These are phyloP conservation scores for Gadopsis marmoratus DNA, from an alignment of 2,797 vertebrate genomes.

Conservation along the genomic window DNA sequence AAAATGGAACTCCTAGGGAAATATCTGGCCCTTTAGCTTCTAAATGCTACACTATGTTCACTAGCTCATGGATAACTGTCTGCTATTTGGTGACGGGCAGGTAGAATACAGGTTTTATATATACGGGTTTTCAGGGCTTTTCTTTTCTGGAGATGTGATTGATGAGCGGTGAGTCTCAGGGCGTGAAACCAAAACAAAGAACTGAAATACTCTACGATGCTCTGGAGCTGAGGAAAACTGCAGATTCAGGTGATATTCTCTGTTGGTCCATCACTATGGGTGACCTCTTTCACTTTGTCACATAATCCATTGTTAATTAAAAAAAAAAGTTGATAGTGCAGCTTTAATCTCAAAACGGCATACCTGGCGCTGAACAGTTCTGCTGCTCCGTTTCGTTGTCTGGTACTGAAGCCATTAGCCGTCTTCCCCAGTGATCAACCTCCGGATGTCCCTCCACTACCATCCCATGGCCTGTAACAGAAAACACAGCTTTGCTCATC, in stretches of 20 bases:
- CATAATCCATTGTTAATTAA: neutral
- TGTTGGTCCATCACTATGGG: neutral
- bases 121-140: too few species aligned
- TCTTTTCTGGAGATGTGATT: neutral
- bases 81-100: neutral
- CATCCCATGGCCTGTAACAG: constrained; percentile 84
- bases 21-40: neutral
- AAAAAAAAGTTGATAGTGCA: neutral
- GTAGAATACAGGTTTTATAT: rapidly evolving
- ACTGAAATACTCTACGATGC: rapidly evolving
- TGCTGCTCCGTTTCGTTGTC: constrained; percentile 77
- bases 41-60: neutral
- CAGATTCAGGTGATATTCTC: neutral
- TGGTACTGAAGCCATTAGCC: constrained; percentile 77
- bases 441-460: constrained; percentile 66
- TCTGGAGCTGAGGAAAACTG: neutral
- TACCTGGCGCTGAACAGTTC: constrained; percentile 87
- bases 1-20: neutral
- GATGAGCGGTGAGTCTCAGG: neutral
- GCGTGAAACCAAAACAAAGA: neutral
- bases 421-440: constrained; percentile 80
- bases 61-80: neutral
- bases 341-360: neutral
- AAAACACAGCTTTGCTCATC: constrained; percentile 22
- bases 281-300: neutral